Evolutionary conservation across 2,113 vertebrate species (phyloP).

Genomic region (Donacobius atricapilla): DNA sequence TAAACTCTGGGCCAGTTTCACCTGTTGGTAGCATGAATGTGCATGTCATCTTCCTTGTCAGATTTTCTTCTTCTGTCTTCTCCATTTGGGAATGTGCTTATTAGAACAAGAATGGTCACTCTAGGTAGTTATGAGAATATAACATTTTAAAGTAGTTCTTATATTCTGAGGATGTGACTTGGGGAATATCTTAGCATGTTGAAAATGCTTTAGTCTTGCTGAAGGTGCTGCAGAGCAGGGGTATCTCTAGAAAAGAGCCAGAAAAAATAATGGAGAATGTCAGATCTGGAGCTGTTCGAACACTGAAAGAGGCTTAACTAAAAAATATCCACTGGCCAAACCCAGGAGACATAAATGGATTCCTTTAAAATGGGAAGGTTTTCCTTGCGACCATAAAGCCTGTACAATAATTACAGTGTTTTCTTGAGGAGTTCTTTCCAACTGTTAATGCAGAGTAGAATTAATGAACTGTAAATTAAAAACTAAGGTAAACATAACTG

Average conservation of each 20-base stretch:
- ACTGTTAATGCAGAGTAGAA: background rate
- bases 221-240: background rate
- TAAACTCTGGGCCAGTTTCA: background rate
- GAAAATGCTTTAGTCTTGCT: background rate
- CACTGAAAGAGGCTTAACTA: background rate
- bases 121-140: background rate
- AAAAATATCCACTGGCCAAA: background rate
- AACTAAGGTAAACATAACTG: background rate
- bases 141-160: background rate
- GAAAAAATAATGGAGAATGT: rapidly evolving
- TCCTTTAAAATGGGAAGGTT: background rate
- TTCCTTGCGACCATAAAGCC: background rate
- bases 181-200: background rate
- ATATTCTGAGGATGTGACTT: background rate
- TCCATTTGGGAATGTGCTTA: background rate
- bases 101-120: background rate
- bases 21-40: background rate
- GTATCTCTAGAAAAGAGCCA: background rate
- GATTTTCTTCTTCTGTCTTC: background rate
- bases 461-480: background rate
- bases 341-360: background rate
- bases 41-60: background rate
- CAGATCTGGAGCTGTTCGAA: background rate
- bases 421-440: background rate
- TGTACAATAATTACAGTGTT: background rate